Conservation (phyloP, 2,888 invertebrate genomes). For the Halictus quadricinctus region DNA sequence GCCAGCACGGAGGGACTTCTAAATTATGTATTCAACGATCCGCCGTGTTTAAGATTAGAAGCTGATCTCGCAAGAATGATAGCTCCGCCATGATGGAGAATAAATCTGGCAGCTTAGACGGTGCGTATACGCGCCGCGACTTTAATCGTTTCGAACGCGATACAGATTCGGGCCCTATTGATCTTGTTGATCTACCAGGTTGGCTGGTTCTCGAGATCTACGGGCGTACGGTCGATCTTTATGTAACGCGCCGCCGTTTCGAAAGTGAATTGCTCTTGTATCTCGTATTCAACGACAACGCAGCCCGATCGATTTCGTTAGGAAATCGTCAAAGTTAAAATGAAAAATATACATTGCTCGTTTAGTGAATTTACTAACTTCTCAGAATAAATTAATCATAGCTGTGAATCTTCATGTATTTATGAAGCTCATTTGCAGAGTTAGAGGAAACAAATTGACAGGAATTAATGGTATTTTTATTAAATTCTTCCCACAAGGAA, state of each 20-base stretch:
- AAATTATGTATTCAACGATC: conserved; percentile 18
- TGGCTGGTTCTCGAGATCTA: not conserved
- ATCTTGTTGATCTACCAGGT: not conserved
- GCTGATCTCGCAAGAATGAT: conserved; percentile 12
- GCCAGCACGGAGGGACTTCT: not conserved
- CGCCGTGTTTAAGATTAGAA: conserved; percentile 9
- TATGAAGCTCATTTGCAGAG: not conserved
- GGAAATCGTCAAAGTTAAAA: not conserved
- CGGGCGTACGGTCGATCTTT: not conserved
- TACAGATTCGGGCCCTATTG: not conserved
- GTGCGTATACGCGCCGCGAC: not conserved
- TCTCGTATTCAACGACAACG: not conserved
- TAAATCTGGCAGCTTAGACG: not conserved
- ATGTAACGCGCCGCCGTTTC: not conserved
- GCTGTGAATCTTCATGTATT: not conserved
- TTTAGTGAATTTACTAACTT: not conserved
- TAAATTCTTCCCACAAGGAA: not conserved
- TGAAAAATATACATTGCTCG: not conserved
- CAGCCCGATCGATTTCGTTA: not conserved
- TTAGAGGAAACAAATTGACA: not conserved
- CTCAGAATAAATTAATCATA: not conserved
- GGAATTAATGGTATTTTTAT: not conserved
- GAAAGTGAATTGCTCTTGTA: not conserved
- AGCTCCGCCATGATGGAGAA: not conserved
- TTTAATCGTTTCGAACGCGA: conserved; percentile 1